Conservation (phyloP, 2,888 invertebrate species). For the Pheosia gnoma region DNA sequence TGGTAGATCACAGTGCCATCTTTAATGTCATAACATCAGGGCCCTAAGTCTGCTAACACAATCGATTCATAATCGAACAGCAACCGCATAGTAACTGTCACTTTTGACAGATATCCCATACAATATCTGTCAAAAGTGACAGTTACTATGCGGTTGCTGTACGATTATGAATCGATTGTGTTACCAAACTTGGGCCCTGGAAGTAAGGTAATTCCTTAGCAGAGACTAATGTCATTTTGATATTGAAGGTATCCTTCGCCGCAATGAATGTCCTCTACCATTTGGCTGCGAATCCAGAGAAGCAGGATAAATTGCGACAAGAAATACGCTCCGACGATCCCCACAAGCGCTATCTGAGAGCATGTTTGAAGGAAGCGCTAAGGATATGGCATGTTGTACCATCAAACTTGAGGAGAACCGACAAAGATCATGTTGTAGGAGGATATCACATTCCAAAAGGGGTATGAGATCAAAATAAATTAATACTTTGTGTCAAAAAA, state of each 20-base stretch:
- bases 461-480: constrained; percentile 49
- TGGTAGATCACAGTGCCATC: no score
- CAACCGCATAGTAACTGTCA: no score
- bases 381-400: constrained; percentile 71
- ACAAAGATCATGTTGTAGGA: constrained; percentile 67
- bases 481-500: no score
- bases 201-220: background rate
- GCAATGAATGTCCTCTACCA: constrained; percentile 77
- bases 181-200: no score
- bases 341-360: constrained; percentile 80
- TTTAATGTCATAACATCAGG: no score
- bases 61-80: no score
- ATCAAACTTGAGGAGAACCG: constrained; percentile 64
- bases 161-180: no score
- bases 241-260: constrained; percentile 68
- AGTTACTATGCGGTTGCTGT: no score
- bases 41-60: no score
- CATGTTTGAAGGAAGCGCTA: constrained; percentile 86
- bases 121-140: no score
- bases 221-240: background rate
- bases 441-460: constrained; percentile 74
- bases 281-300: constrained; percentile 78
- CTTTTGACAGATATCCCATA: no score
- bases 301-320: constrained; percentile 77
- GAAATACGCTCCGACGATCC: constrained; percentile 57